These are phyloP conservation scores for Botrylloides violaceus DNA, from an alignment of 23 tunicate genomes.

Conservation along the genomic window DNA sequence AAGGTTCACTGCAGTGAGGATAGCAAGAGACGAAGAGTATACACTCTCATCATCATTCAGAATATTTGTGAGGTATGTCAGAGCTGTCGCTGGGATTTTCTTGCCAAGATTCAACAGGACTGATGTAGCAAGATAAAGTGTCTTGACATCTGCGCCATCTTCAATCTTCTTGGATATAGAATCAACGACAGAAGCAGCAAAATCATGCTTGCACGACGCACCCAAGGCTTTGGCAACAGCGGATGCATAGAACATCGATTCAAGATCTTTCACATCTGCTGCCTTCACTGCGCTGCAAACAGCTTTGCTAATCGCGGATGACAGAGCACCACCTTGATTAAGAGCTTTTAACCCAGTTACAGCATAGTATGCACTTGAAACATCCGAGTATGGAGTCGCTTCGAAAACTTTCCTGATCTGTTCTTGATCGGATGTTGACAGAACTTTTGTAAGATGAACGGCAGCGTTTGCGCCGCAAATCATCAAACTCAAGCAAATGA, in stretches of 20 bases:
- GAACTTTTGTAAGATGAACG: slow-evolving; percentile 3
- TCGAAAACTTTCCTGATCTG: background rate
- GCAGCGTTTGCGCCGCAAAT: slow-evolving; percentile 6
- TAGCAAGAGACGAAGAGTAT: slow-evolving; percentile 38
- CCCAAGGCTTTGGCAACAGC: slow-evolving; percentile 25
- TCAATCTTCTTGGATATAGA: slow-evolving; percentile 37
- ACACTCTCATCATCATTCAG: slow-evolving; percentile 72
- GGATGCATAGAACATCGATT: slow-evolving; percentile 40
- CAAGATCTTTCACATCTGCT: slow-evolving; percentile 40
- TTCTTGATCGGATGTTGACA: slow-evolving; percentile 10
- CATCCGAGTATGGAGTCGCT: slow-evolving; percentile 48
- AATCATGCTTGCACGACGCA: slow-evolving; percentile 55
- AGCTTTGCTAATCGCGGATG: slow-evolving; percentile 38
- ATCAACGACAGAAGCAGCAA: slow-evolving; percentile 49
- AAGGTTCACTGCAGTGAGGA: slow-evolving; percentile 40
- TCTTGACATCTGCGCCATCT: slow-evolving; percentile 33
- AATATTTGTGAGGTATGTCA: slow-evolving; percentile 22
- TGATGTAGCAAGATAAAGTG: slow-evolving; percentile 41
- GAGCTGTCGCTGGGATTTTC: slow-evolving; percentile 42
- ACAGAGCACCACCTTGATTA: slow-evolving; percentile 60
- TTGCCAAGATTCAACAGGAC: slow-evolving; percentile 28
- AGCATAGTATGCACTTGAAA: slow-evolving; percentile 52
- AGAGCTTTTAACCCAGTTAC: slow-evolving; percentile 37
- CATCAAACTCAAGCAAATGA: background rate
- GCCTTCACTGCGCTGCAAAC: slow-evolving; percentile 62